These are phyloP conservation scores for Benitochromis conjunctus DNA, from an alignment of 2,113 vertebrate species.

Conservation along the genomic window DNA sequence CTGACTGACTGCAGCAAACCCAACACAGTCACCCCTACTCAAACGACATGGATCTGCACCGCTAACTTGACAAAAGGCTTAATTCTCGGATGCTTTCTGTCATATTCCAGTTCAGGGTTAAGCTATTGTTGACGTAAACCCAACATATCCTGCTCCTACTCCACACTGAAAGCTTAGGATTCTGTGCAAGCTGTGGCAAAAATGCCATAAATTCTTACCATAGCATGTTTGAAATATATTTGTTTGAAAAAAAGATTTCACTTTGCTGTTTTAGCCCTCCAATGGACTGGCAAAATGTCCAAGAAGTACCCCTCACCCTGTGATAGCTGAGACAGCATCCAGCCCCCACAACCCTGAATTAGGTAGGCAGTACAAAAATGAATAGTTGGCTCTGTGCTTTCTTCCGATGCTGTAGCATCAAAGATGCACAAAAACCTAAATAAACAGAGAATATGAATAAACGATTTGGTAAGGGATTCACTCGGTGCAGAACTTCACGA, in stretches of 20 bases:
- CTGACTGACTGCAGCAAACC: background rate
- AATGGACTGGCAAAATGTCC: background rate
- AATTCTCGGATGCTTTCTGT: background rate
- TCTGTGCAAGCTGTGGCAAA: background rate
- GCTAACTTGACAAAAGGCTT: background rate
- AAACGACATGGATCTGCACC: background rate
- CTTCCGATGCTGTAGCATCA: background rate
- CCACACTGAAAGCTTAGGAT: background rate
- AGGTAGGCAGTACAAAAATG: background rate
- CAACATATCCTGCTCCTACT: background rate
- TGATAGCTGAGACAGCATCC: background rate
- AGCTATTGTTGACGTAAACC: background rate
- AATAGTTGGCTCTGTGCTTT: background rate
- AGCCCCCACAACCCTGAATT: background rate
- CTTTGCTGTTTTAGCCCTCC: background rate
- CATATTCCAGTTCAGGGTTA: background rate
- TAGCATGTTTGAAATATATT: background rate
- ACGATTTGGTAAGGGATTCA: conserved; percentile 1
- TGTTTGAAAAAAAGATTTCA: background rate
- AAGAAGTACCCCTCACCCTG: background rate
- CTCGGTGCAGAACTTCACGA: background rate
- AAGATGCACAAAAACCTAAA: background rate
- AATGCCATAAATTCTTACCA: background rate
- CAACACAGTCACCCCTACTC: background rate
- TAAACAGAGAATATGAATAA: conserved; percentile 8